Conservation (phyloP, 2,113 vertebrate genomes). For the Notothenia coriiceps region DNA sequence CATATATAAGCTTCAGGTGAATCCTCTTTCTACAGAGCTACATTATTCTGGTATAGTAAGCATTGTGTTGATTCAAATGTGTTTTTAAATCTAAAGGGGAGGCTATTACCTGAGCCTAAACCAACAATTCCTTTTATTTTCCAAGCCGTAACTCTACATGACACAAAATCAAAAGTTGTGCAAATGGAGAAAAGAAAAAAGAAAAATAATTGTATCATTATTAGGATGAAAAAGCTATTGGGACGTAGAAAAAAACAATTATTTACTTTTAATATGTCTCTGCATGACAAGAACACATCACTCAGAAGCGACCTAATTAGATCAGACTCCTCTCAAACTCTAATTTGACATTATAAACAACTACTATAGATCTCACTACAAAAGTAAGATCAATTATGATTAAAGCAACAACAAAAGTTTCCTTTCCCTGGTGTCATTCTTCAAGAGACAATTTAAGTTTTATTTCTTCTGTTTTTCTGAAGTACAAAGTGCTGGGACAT, state of each 20-base stretch:
- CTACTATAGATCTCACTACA: background rate
- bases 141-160: background rate
- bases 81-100: background rate
- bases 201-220: background rate
- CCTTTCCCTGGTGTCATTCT: background rate
- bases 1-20: too few species aligned
- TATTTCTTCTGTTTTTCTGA: background rate
- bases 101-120: conserved; percentile 1
- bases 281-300: background rate
- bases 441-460: background rate
- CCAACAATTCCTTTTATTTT: background rate
- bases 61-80: background rate
- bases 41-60: background rate
- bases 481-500: background rate
- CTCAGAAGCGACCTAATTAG: background rate
- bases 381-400: background rate
- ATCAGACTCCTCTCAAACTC: conserved; percentile 3
- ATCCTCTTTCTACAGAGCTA: background rate
- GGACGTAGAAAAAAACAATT: background rate
- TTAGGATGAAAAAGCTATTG: background rate
- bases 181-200: background rate
- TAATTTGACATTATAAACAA: conserved; percentile 5
- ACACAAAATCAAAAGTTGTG: background rate
- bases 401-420: background rate
- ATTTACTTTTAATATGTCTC: background rate